Evolutionary conservation across 2,113 vertebrate genomes (phyloP).

Genomic region (Macrotus californicus): DNA sequence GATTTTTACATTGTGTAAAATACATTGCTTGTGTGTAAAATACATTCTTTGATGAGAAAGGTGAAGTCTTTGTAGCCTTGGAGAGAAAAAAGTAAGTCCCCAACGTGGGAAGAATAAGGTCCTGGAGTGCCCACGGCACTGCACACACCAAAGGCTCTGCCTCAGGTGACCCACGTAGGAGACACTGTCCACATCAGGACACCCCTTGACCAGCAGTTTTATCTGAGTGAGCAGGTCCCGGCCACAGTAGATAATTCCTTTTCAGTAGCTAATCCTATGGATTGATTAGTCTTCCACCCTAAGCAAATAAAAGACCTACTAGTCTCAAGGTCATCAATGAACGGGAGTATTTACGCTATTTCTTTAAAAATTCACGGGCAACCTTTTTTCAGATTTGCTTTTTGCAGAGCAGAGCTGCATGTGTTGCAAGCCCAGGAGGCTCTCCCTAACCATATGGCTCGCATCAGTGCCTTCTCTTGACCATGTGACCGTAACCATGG

Average conservation of each 20-base stretch:
- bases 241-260: background rate
- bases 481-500: background rate
- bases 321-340: background rate
- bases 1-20: background rate
- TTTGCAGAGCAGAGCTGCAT: background rate
- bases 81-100: background rate
- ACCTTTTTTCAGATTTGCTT: background rate
- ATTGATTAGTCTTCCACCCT: background rate
- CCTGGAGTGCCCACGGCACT: rapidly evolving
- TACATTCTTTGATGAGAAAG: background rate
- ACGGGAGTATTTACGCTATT: background rate
- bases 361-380: background rate
- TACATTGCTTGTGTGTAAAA: background rate
- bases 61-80: background rate
- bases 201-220: background rate
- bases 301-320: background rate
- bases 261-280: background rate
- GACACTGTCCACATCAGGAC: background rate
- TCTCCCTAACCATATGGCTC: background rate
- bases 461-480: background rate
- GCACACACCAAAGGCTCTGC: background rate
- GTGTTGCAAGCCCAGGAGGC: rapidly evolving
- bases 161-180: background rate
- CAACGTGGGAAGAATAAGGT: background rate
- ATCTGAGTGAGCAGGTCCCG: background rate